A percentile compares a stretch with the other conserved stretches of the same genome.
Evolutionary conservation across 2,797 vertebrate species (phyloP).

Genomic region (Tokudaia muenninki): DNA sequence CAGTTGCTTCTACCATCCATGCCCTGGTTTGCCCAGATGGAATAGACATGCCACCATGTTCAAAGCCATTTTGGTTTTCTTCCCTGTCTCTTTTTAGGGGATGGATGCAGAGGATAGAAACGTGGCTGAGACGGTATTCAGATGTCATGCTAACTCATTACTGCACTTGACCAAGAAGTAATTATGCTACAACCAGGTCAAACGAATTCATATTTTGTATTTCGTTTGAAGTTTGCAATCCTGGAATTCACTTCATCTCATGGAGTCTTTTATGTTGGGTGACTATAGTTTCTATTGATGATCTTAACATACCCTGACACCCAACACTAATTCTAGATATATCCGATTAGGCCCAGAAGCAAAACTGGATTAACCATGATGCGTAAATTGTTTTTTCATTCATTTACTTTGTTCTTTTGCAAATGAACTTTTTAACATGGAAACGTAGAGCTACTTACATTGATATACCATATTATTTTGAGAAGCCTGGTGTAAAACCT

Average conservation of each 20-base stretch:
- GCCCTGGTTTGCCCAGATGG: not conserved
- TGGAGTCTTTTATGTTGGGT: slow-evolving; percentile 76
- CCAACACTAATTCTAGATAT: slow-evolving; percentile 88
- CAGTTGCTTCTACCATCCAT: too few species aligned
- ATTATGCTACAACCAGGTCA: slow-evolving; percentile 76
- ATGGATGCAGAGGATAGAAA: slow-evolving; percentile 66
- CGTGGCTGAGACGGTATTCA: slow-evolving; percentile 33
- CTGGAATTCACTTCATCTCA: not conserved
- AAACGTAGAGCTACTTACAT: slow-evolving; percentile 78
- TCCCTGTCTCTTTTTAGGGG: slow-evolving; percentile 43
- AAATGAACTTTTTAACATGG: slow-evolving; percentile 86
- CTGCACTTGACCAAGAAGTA: slow-evolving; percentile 78
- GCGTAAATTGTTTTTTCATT: slow-evolving; percentile 87
- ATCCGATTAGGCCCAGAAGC: slow-evolving; percentile 87
- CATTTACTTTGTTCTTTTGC: slow-evolving; percentile 86
- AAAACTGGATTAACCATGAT: slow-evolving; percentile 87
- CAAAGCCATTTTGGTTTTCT: slow-evolving; percentile 67
- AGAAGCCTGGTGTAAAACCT: slow-evolving; percentile 77
- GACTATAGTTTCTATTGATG: slow-evolving; percentile 82
- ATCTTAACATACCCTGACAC: slow-evolving; percentile 85
- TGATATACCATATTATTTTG: slow-evolving; percentile 82
- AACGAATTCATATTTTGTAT: slow-evolving; percentile 81
- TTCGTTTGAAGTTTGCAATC: slow-evolving; percentile 24
- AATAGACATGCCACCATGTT: slow-evolving; percentile 73
- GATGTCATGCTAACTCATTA: slow-evolving; percentile 59